Conservation (phyloP, 2,113 vertebrate genomes). For the Bufo bufo region DNA sequence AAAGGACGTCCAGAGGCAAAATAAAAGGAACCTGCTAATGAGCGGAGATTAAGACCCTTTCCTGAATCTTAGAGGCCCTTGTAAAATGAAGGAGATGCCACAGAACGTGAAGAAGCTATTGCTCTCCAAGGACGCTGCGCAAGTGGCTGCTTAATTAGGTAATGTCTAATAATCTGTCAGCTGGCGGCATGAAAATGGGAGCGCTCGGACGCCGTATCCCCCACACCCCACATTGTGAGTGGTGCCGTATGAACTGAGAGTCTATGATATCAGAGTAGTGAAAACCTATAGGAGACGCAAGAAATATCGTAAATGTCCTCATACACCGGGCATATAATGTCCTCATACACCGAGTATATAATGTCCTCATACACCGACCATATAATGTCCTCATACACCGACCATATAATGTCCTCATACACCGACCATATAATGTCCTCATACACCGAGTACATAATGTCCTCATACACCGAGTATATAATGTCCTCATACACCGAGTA, state of each 20-base stretch:
- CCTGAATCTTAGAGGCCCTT: slow-evolving; percentile 2
- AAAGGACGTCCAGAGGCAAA: slow-evolving; percentile 12
- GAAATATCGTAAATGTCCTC: neutral
- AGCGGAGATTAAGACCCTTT: slow-evolving; percentile 37
- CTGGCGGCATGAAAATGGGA: neutral
- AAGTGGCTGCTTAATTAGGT: slow-evolving; percentile 37
- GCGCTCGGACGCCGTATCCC: neutral
- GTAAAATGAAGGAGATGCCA: slow-evolving; percentile 17
- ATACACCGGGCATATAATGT: neutral
- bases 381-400: no score
- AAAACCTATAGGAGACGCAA: neutral
- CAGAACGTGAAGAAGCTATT: neutral
- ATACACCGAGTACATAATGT: neutral
- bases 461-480: neutral
- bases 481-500: neutral
- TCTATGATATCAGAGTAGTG: neutral
- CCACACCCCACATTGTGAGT: neutral
- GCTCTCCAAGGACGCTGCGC: neutral
- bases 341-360: neutral
- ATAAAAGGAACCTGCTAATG: slow-evolving; percentile 42
- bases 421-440: neutral
- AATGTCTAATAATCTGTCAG: slow-evolving; percentile 34
- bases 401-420: neutral
- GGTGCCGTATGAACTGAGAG: neutral
- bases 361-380: neutral